phyloP scores from a whole-genome alignment of 1,140 invertebrate genomes.

The Apolygus lucorum region DNA sequence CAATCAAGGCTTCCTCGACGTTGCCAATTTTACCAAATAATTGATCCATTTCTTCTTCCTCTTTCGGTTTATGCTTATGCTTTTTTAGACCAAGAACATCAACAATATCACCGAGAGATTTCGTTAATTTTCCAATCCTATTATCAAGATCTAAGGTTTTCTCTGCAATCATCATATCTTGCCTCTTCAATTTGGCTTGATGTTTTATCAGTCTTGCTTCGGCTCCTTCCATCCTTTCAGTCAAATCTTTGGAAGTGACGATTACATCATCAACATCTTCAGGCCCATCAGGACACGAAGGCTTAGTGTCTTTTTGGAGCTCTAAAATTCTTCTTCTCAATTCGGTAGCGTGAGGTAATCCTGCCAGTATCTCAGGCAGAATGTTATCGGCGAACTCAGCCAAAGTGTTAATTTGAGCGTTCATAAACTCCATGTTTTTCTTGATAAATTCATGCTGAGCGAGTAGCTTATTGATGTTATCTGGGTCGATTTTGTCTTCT shows the following conservation, averaged over 20 bases:
- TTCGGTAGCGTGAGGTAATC: not conserved
- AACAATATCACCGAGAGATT: not conserved
- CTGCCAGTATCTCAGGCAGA: slow-evolving; percentile 6
- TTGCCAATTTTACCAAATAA: not conserved
- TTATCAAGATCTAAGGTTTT: slow-evolving; percentile 33
- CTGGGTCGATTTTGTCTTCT: not conserved
- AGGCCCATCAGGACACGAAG: not conserved
- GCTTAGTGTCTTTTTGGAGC: slow-evolving; percentile 18
- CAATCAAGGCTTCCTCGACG: slow-evolving; percentile 4
- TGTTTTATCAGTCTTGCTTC: slow-evolving; percentile 17
- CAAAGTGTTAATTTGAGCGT: slow-evolving; percentile 25
- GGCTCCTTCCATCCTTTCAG: slow-evolving; percentile 7
- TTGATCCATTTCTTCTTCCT: slow-evolving; percentile 6
- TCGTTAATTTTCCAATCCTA: slow-evolving; percentile 35
- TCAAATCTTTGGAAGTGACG: slow-evolving; percentile 3
- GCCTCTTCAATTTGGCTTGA: slow-evolving; percentile 30
- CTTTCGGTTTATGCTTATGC: not conserved
- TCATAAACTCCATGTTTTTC: slow-evolving; percentile 21
- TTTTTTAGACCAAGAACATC: not conserved
- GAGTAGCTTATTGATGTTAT: slow-evolving; percentile 24
- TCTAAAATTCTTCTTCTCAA: not conserved
- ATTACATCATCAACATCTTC: not conserved
- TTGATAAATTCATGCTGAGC: slow-evolving; percentile 21
- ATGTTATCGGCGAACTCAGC: slow-evolving; percentile 23
- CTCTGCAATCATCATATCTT: slow-evolving; percentile 35